Conservation (phyloP, 2,113 vertebrate species). For the Axis porcinus region DNA sequence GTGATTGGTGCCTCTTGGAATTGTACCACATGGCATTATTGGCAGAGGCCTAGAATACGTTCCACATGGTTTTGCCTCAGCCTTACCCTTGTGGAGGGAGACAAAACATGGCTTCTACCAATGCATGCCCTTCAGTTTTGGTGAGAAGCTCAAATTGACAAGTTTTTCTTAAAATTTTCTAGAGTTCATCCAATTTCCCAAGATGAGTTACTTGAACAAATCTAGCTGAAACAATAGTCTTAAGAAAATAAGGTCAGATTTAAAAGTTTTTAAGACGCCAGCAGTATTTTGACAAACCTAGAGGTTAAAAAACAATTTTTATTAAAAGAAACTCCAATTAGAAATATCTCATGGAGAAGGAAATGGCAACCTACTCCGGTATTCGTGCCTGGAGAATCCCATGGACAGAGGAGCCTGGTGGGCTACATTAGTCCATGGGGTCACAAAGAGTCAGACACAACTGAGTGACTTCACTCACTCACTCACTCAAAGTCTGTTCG, state of each 20-base stretch:
- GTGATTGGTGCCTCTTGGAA: not conserved
- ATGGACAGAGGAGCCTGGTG: too few relatives aligned
- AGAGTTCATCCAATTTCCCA: not conserved
- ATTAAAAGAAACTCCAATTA: not conserved
- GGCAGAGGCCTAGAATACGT: not conserved
- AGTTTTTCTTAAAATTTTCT: not conserved
- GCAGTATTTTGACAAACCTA: not conserved
- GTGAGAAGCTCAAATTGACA: not conserved
- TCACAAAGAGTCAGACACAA: too few relatives aligned
- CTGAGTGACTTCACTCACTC: too few relatives aligned
- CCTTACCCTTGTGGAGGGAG: not conserved
- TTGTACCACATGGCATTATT: not conserved
- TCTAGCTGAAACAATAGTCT: not conserved
- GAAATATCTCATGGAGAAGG: not conserved
- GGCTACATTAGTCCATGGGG: too few relatives aligned
- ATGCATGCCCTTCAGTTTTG: not conserved
- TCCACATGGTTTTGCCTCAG: not conserved
- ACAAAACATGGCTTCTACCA: not conserved
- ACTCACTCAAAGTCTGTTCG: too few relatives aligned
- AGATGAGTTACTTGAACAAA: not conserved
- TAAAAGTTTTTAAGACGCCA: not conserved
- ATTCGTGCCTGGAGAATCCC: too few relatives aligned
- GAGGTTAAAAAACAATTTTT: not conserved
- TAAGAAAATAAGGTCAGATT: not conserved
- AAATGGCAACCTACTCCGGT: too few relatives aligned